Base-by-base conservation (phyloP, 1,140 invertebrate species). In the Anoplolepis gracilipes region DNA sequence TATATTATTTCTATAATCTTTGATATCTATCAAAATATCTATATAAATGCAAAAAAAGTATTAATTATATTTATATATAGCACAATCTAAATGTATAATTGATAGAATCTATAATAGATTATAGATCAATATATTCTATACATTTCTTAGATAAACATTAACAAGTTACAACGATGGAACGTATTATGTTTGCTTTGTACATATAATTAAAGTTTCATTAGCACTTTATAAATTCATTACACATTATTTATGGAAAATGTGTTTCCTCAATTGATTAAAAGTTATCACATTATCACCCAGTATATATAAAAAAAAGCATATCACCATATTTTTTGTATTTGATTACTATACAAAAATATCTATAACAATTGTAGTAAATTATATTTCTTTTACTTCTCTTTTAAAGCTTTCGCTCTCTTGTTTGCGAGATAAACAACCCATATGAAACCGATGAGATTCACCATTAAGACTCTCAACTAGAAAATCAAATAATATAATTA, bases 371-470 rank as follows among this genome's bases (percentile, higher is more conserved):
- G 42, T 8, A 59, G 59, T 4, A 64, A 1, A 22, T 73, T 10
- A 36, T 85, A 81, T 88, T n/a, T 22, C 19, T 85, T 65, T 2
- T 69, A 59, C 62, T 88, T 70, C 8, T 39, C 10, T 64, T 86
- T 90, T 19, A 36, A 64, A 10, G 84, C 25, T 67, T 93, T 92
- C 75, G 95, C 91, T 67, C 96, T 93, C 79, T 95, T 94, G 65
- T 95, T 95, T 11, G 97, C 96, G 36, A 97, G 87, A 89, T 96
- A 97, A 90, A 97, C 96, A 4, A 96, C 95, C 97, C 97, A 97
- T 64, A 96, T 95, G 85, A 97, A 97, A 67, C 96, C 96, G 81
- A 97, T 95, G 10, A 97, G 87, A 92, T 97, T 97, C 89, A 96
- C 95, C 59, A 96, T 95, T 3, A 97, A 94, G 10, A 97, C 96